These are phyloP conservation scores for Lasius fuliginosus DNA, from an alignment of 2,888 invertebrate genomes.

Conservation along the genomic window DNA sequence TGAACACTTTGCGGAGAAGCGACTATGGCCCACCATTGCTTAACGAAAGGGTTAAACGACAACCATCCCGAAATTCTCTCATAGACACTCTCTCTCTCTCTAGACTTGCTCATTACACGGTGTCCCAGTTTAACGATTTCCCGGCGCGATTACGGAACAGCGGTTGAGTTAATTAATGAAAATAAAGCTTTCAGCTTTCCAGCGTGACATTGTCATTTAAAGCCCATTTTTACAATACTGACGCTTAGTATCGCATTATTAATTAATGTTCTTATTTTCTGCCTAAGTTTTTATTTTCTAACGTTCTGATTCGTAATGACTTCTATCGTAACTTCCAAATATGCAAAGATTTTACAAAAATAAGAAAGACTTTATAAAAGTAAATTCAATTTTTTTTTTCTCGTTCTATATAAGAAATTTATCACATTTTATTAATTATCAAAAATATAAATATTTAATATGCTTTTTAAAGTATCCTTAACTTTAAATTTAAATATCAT, in stretches of 20 bases:
- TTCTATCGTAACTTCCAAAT: background rate
- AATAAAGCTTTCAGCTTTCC: slow-evolving; percentile 48
- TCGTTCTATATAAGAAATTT: background rate
- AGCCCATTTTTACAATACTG: slow-evolving; percentile 18
- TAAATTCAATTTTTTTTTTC: background rate
- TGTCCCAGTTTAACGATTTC: slow-evolving; percentile 50
- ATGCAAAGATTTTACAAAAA: background rate
- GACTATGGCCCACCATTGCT: slow-evolving; percentile 36
- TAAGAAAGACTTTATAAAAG: background rate
- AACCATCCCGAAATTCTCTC: slow-evolving; percentile 35
- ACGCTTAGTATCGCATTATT: background rate
- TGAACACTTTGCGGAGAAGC: slow-evolving; percentile 44
- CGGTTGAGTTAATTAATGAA: slow-evolving; percentile 54
- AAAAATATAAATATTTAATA: background rate
- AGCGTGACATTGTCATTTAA: slow-evolving; percentile 18
- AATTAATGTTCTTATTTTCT: background rate
- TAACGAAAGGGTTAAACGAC: slow-evolving; percentile 53
- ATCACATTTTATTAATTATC: background rate
- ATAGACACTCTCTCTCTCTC: background rate
- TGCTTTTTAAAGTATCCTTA: background rate
- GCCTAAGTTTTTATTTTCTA: background rate
- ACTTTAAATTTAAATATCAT: background rate
- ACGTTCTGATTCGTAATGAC: background rate
- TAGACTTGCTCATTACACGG: slow-evolving; percentile 47
- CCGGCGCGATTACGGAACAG: slow-evolving; percentile 42